Conservation (phyloP, 2,113 vertebrate genomes). For the Hippolais icterina region DNA sequence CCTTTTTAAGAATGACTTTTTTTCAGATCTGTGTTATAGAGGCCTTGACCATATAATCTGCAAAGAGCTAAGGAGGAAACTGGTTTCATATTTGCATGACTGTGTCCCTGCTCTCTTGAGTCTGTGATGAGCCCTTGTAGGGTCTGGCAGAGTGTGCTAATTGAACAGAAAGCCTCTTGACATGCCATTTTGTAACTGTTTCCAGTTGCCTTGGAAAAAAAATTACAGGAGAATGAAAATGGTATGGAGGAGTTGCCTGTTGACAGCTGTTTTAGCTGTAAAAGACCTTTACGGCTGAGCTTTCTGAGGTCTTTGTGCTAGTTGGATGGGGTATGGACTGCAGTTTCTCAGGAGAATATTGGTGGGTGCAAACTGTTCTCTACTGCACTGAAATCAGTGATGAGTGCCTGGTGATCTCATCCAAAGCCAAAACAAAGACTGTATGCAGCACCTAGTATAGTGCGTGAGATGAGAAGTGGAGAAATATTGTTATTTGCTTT, state of each 20-base stretch:
- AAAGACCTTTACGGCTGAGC: not conserved
- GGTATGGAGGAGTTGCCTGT: not conserved
- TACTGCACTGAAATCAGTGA: not conserved
- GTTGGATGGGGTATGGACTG: not conserved
- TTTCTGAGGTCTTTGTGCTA: not conserved
- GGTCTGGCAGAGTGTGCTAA: not conserved
- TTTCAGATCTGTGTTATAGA: not conserved
- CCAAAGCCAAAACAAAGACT: not conserved
- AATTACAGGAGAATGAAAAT: not conserved
- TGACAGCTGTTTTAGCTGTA: not conserved
- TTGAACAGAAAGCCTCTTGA: not conserved
- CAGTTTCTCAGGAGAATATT: not conserved
- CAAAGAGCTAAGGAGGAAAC: not conserved
- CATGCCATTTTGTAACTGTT: not conserved
- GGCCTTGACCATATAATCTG: not conserved
- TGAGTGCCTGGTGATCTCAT: not conserved
- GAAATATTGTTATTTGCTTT: not conserved
- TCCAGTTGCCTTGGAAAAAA: not conserved
- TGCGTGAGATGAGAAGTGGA: not conserved
- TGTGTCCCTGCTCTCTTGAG: not conserved
- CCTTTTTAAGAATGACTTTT: not conserved
- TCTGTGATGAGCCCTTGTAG: not conserved
- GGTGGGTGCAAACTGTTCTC: not conserved
- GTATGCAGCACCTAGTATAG: not conserved
- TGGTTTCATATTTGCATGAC: not conserved